Evolutionary conservation across 2,888 invertebrate species (phyloP), one percentile per base, ranked within the genome.

Genomic region (Nyleta sp.): DNA sequence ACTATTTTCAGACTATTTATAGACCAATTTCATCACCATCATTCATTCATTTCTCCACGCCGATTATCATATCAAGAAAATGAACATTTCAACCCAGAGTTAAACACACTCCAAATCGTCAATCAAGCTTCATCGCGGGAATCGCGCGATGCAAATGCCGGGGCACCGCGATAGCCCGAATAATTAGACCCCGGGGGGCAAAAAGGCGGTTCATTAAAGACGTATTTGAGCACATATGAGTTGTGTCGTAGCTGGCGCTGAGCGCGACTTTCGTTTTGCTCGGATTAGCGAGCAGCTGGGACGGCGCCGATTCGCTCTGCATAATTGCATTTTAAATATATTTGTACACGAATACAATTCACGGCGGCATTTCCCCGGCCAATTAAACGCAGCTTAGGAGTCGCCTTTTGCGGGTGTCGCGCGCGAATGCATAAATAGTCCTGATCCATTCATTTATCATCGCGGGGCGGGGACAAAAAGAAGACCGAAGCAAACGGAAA

Each of bases 291-390:
- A 60, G 57, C 78, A 78, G 73, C 78, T 78, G 78, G 70, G 44
- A 28, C 48, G 38, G 3, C 59, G 53, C 53, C 50, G 70, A 74
- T 74, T 78, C 73, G 78, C 73, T 70, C 70, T 65, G 73, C 78
- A 78, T 78, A 78, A 78, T 78, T 78, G 73, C 78, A 70, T 78
- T 78, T 78, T 78, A 78, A 78, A 78, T 74, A 78, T 78, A 78
- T 78, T 78, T 74, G 73, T 73, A 74, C 78, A 74, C 60, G 78
- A 70, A 70, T 74, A 73, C 78, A 78, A 78, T 74, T 60, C 70
- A 64, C 59, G 70, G 60, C 57, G 46, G 48, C 64, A 15, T 70
- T 68, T 62, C 38, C 59, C 73, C 10, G 78, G 57, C 78, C 73
- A 78, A 70, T 78, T 78, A 78, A 70, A 78, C 59, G 73, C 64